Conservation (phyloP, 2,797 vertebrate genomes). For the Pithecia hirsuta region DNA sequence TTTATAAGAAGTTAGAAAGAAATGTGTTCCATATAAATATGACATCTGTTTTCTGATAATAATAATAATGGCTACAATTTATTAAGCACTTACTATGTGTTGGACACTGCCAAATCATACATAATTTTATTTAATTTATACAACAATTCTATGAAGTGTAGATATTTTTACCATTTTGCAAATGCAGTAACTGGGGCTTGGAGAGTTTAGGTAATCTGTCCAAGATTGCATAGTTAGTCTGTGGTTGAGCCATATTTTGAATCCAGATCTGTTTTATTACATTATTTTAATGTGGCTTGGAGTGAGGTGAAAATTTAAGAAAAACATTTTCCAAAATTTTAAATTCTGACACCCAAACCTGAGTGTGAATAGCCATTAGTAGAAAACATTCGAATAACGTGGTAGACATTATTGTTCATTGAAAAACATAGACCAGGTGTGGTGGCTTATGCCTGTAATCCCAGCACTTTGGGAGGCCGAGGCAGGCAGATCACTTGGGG, state of each 20-base stretch:
- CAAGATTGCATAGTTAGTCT: background rate
- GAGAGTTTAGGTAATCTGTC: slow-evolving; percentile 39
- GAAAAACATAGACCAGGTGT: slow-evolving; percentile 18
- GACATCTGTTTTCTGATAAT: slow-evolving; percentile 22
- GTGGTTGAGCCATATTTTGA: slow-evolving; percentile 46
- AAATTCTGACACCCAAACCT: slow-evolving; percentile 44
- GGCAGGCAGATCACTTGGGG: background rate
- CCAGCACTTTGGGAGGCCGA: background rate
- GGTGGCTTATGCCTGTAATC: background rate
- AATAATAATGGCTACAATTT: slow-evolving; percentile 44
- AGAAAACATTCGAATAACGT: slow-evolving; percentile 24
- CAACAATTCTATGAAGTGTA: slow-evolving; percentile 34
- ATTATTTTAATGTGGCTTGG: slow-evolving; percentile 33
- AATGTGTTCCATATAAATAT: slow-evolving; percentile 33
- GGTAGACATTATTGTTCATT: slow-evolving; percentile 10
- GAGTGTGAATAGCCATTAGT: slow-evolving; percentile 36
- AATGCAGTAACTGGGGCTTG: slow-evolving; percentile 14
- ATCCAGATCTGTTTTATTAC: slow-evolving; percentile 10
- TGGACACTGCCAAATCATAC: slow-evolving; percentile 17
- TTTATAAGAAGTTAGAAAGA: slow-evolving; percentile 39
- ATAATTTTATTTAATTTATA: slow-evolving; percentile 52
- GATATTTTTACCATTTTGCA: slow-evolving; percentile 49
- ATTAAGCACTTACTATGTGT: slow-evolving; percentile 32
- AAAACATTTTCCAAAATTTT: slow-evolving; percentile 5
- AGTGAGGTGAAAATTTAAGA: slow-evolving; percentile 27